Evolutionary conservation across 2,113 vertebrate genomes (phyloP).

Genomic region (western clawed frog (Xenopus tropicalis)): DNA sequence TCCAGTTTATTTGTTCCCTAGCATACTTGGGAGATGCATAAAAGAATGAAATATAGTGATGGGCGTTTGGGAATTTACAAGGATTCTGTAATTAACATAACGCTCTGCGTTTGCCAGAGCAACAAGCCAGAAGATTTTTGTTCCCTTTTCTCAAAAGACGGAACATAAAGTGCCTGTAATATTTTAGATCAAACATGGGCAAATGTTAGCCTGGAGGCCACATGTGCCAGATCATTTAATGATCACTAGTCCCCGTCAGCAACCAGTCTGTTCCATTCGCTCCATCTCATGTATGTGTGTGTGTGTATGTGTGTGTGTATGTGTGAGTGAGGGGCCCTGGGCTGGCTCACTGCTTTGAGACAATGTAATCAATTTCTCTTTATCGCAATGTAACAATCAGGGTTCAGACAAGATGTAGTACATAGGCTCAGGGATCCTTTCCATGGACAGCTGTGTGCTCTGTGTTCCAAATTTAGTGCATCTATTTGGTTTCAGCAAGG

Average conservation of each 20-base stretch:
- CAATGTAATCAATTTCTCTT: too few relatives aligned
- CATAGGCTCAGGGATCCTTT: too few relatives aligned
- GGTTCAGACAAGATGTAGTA: too few relatives aligned
- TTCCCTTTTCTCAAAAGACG: background rate
- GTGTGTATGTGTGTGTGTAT: too few relatives aligned
- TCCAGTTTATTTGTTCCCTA: background rate
- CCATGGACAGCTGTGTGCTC: too few relatives aligned
- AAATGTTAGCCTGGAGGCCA: background rate
- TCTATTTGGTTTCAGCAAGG: too few relatives aligned
- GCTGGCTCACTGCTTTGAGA: too few relatives aligned
- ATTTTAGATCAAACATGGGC: conserved; percentile 1
- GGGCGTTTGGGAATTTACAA: background rate
- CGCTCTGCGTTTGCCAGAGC: background rate
- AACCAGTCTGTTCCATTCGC: background rate
- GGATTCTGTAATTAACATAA: background rate
- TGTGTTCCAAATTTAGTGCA: too few relatives aligned
- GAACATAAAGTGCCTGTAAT: conserved; percentile 7
- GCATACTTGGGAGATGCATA: background rate
- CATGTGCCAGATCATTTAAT: background rate
- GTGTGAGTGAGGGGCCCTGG: too few relatives aligned
- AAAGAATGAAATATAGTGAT: background rate
- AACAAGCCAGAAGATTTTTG: background rate
- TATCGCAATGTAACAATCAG: too few relatives aligned
- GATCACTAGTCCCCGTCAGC: background rate
- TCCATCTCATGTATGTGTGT: too few relatives aligned